Evolutionary conservation across 2,888 invertebrate species (phyloP).

Genomic region (Eretmocerus hayati): DNA sequence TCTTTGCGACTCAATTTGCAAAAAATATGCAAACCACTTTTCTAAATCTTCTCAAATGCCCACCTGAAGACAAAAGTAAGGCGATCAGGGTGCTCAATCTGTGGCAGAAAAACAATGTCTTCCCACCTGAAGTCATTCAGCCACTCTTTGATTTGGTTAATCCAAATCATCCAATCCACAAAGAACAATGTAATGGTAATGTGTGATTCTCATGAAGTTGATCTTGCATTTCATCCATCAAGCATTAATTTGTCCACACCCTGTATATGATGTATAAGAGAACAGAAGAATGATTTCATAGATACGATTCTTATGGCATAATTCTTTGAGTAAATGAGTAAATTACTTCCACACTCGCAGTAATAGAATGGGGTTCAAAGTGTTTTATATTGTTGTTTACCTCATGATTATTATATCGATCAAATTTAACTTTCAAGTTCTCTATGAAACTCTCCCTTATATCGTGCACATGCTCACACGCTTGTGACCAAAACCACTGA

Average conservation of each 20-base stretch:
- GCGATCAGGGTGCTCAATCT: conserved; percentile 95
- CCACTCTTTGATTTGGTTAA: conserved; percentile 87
- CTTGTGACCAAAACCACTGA: background rate
- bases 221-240: too few relatives aligned
- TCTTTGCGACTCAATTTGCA: conserved; percentile 94
- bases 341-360: too few relatives aligned
- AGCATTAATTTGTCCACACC: too few relatives aligned
- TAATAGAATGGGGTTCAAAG: too few relatives aligned
- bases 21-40: conserved; percentile 94
- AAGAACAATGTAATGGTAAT: conserved; percentile 50
- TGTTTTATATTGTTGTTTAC: too few relatives aligned
- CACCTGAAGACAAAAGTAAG: conserved; percentile 97
- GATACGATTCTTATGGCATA: background rate
- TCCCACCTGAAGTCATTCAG: conserved; percentile 90
- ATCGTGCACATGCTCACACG: background rate
- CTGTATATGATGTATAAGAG: too few relatives aligned
- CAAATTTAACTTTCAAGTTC: background rate
- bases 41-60: conserved; percentile 86
- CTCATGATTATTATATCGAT: too few relatives aligned
- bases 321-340: background rate
- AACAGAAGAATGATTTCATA: too few relatives aligned
- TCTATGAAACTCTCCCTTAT: background rate
- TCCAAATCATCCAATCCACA: conserved; percentile 78
- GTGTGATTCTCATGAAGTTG: too few relatives aligned
- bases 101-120: conserved; percentile 98